phyloP scores from a whole-genome alignment of 2,888 invertebrate genomes.

The Drosophila mercatorum region DNA sequence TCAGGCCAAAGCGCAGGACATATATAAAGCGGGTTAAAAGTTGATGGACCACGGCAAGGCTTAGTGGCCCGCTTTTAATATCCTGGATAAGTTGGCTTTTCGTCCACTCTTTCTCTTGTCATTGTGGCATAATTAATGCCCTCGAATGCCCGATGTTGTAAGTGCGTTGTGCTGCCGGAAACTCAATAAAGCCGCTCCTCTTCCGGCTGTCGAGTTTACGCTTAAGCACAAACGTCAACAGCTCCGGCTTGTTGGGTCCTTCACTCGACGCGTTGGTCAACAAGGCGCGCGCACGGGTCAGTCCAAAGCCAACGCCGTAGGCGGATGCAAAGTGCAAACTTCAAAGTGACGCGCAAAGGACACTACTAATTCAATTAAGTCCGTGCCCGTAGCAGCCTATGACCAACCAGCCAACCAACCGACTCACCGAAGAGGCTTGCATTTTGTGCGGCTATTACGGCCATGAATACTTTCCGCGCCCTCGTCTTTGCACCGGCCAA shows the following conservation, averaged over 20 bases:
- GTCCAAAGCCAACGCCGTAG: conserved; percentile 7
- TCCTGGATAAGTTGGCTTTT: conserved; percentile 41
- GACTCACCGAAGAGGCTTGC: conserved; percentile 2
- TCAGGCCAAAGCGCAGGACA: not conserved
- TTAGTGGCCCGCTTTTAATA: conserved; percentile 44
- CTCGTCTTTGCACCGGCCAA: not conserved
- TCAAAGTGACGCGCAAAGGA: conserved; percentile 69
- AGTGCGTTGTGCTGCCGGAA: conserved; percentile 56
- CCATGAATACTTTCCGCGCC: not conserved
- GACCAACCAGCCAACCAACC: not conserved
- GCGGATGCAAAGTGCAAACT: conserved; percentile 68
- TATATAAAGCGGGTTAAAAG: conserved; percentile 23
- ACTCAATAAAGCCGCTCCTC: conserved; percentile 61
- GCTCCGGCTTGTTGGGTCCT: conserved; percentile 12
- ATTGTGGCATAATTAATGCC: conserved; percentile 70
- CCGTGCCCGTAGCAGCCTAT: conserved; percentile 36
- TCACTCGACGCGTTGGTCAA: conserved; percentile 55
- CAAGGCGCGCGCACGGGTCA: conserved; percentile 41
- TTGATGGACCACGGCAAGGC: conserved; percentile 27
- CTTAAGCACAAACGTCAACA: conserved; percentile 73
- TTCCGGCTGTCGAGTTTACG: conserved; percentile 57
- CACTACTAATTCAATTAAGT: conserved; percentile 77
- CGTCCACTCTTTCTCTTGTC: conserved; percentile 3
- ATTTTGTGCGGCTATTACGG: conserved; percentile 26
- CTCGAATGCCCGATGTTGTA: conserved; percentile 46